Percentiles rank a stretch among this genome's conserved stretches.
phyloP scores from a whole-genome alignment of 2,888 invertebrate species.

The Cremastinae sp. region DNA sequence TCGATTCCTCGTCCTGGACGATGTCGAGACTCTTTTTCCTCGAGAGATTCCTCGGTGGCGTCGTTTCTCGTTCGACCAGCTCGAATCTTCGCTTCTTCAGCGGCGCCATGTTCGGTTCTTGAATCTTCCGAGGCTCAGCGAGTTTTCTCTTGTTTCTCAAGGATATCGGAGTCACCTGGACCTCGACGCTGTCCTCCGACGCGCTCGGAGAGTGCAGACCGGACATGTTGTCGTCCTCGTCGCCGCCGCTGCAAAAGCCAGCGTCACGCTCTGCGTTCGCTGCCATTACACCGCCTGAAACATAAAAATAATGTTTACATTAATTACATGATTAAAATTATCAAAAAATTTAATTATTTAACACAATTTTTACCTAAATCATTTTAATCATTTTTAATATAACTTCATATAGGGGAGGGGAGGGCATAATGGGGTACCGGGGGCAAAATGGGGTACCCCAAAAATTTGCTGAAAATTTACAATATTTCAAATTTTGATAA shows the following conservation, averaged over 20 bases:
- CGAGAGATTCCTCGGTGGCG: constrained; percentile 57
- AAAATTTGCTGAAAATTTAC: too few species aligned
- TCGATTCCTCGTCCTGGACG: constrained; percentile 72
- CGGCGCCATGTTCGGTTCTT: constrained; percentile 82
- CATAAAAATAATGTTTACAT: constrained; percentile 35
- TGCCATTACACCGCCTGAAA: constrained; percentile 82
- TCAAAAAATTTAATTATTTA: too few species aligned
- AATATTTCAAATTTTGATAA: too few species aligned
- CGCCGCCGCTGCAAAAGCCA: constrained; percentile 88
- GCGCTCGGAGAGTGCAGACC: constrained; percentile 84
- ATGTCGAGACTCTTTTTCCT: constrained; percentile 61
- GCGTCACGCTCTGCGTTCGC: constrained; percentile 84
- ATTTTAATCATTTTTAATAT: too few species aligned
- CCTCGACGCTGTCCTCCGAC: constrained; percentile 85
- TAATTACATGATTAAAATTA: constrained; percentile 4
- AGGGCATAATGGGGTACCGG: too few species aligned
- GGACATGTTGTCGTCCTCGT: constrained; percentile 83
- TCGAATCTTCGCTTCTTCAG: constrained; percentile 83
- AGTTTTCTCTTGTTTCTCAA: constrained; percentile 85
- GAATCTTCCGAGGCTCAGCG: constrained; percentile 85
- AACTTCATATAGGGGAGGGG: too few species aligned
- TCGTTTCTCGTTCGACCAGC: constrained; percentile 67
- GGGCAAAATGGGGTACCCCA: too few species aligned
- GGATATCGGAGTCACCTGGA: constrained; percentile 83
- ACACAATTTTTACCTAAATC: too few species aligned